Evolutionary conservation across 1,140 invertebrate species (phyloP).

Genomic region (Cephus cinctus): DNA sequence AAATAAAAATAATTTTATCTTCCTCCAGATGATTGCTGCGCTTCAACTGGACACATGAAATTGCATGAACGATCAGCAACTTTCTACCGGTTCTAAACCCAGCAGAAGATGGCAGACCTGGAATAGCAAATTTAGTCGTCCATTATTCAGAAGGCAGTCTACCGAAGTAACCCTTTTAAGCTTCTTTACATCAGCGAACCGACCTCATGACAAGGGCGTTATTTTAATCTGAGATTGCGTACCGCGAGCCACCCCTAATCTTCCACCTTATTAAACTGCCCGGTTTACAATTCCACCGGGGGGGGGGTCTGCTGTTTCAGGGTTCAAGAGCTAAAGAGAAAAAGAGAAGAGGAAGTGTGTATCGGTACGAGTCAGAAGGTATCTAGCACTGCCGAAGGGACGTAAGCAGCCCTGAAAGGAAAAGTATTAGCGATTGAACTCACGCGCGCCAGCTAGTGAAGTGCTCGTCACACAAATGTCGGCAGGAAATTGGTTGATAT

Average conservation of each 20-base stretch:
- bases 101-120: too few relatives aligned
- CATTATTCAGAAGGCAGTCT: too few relatives aligned
- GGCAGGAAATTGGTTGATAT: conserved; percentile 50
- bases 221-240: conserved; percentile 4
- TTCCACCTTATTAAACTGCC: not conserved
- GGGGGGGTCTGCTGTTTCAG: not conserved
- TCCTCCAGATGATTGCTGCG: too few relatives aligned
- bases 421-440: conserved; percentile 45
- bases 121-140: too few relatives aligned
- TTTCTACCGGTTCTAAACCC: too few relatives aligned
- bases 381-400: too few relatives aligned
- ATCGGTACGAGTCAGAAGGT: too few relatives aligned
- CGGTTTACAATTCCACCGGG: not conserved
- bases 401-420: not conserved
- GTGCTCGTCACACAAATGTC: conserved; percentile 42
- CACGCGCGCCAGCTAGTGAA: conserved; percentile 41
- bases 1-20: not conserved
- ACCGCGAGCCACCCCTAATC: not conserved
- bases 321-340: conserved; percentile 6
- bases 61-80: too few relatives aligned
- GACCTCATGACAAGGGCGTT: conserved; percentile 9
- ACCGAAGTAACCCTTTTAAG: conserved; percentile 19
- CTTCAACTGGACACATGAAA: too few relatives aligned
- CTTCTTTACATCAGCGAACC: conserved; percentile 9
- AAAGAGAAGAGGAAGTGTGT: conserved; percentile 9